Evolutionary conservation across 2,113 vertebrate genomes (phyloP).

Genomic region (Hipposideros armiger): DNA sequence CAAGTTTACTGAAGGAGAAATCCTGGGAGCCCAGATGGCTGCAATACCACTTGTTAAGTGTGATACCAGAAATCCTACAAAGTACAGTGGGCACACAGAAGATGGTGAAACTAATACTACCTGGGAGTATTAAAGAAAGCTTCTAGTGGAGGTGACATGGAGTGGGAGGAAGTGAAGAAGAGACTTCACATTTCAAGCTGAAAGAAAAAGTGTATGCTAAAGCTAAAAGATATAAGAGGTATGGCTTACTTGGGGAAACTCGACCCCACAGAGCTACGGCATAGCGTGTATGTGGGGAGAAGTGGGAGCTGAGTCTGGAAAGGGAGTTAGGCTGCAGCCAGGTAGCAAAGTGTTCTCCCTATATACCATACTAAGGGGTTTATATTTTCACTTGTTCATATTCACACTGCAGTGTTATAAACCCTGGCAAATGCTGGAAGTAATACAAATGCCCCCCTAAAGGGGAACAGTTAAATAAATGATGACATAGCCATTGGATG

Average conservation of each 20-base stretch:
- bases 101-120: background rate
- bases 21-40: background rate
- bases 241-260: conserved; percentile 1
- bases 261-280: background rate
- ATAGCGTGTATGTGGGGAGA: background rate
- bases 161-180: background rate
- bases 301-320: background rate
- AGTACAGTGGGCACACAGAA: background rate
- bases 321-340: background rate
- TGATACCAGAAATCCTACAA: conserved; percentile 47
- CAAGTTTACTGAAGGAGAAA: conserved; percentile 24
- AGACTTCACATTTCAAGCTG: conserved; percentile 18
- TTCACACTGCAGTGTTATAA: background rate
- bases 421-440: background rate
- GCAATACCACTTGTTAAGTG: background rate
- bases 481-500: background rate
- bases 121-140: conserved; percentile 2
- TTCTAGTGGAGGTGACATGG: background rate
- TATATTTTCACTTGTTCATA: conserved; percentile 34
- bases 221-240: background rate
- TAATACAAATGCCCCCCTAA: background rate
- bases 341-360: background rate
- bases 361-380: background rate
- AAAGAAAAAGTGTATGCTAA: conserved; percentile 25
- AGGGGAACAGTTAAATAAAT: conserved; percentile 12